Percentiles rank a stretch among this genome's conserved stretches.
phyloP scores from a whole-genome alignment of 2,888 invertebrate species.

The Sarcophaga carnaria region DNA sequence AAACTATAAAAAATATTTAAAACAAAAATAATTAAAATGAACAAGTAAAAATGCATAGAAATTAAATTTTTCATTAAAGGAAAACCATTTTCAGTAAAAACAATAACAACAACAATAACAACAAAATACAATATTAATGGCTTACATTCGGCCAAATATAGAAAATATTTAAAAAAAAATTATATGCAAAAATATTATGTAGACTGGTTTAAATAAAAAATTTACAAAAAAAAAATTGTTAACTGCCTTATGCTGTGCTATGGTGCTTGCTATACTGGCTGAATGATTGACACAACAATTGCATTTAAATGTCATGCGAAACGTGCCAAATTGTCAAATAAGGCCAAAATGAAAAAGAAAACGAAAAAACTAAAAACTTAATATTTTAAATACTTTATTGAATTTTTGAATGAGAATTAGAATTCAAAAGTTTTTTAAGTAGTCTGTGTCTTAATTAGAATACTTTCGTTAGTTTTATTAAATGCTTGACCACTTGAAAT shows the following conservation, averaged over 20 bases:
- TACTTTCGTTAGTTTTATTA: no score
- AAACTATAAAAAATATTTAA: not conserved
- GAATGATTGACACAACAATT: conserved; percentile 67
- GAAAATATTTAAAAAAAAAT: not conserved
- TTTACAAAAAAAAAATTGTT: not conserved
- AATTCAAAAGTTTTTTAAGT: no score
- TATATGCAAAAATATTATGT: not conserved
- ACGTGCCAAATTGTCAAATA: conserved; percentile 57
- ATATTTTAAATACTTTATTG: no score
- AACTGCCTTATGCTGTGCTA: no score
- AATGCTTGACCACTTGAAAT: no score
- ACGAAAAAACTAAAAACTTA: no score
- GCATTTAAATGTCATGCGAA: conserved; percentile 53
- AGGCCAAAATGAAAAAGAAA: conserved; percentile 17
- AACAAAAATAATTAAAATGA: not conserved
- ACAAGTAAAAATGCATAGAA: not conserved
- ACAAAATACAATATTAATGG: no score
- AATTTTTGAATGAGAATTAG: no score
- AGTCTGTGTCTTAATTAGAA: no score
- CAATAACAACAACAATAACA: no score
- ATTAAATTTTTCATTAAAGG: no score
- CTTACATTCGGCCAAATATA: not conserved
- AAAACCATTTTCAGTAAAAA: no score
- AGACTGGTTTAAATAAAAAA: not conserved
- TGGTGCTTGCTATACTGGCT: not conserved